Base-by-base conservation (phyloP, 2,888 invertebrate species). In the Temnothorax rugatulus region DNA sequence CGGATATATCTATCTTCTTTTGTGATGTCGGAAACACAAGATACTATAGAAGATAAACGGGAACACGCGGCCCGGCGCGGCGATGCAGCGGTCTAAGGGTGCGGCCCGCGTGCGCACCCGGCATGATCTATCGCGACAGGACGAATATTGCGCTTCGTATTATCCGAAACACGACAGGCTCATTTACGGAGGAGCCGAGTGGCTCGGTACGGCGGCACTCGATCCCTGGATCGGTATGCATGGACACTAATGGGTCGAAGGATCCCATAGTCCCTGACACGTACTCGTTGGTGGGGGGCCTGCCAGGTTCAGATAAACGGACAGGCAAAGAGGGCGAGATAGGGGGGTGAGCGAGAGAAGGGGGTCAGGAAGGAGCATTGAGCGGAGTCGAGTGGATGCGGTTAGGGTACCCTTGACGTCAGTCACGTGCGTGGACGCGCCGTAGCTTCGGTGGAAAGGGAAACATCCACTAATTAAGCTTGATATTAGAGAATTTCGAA, bases 161-260 rank as follows among this genome's bases (percentile, higher is more conserved):
- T 90, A 91, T 90, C 90, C 83, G 84, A 90, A 69, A 88, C 89
- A 89, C 91, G 90, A 90, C 91, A 90, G 91, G 89, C 90, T 90
- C 90, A 90, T 90, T 90, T 90, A 90, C 77, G 90, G 47, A 18
- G 11, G 47, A 18, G 11, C 90, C 87, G 90, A 90, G 90, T 91
- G 90, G 87, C 87, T 91, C 86, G 84, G 87, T 84, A 81, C 82
- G 81, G 84, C 75, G 84, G 88, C 90, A 91, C 90, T 90, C 90
- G 91, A 91, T 91, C 90, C 87, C 86, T 82, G 87, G 85, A 90
- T 90, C 90, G 91, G 90, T 89, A 90, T 87, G 90, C 87, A 90
- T 84, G 87, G 87, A 90, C 91, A 86, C 90, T 90, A 90, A 90
- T 90, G 89, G 91, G 83, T 85, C 90, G 87, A 91, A 90, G 91